These are phyloP conservation scores for Microcebus ravelobensis DNA, from an alignment of 2,113 vertebrate species.

Conservation along the genomic window DNA sequence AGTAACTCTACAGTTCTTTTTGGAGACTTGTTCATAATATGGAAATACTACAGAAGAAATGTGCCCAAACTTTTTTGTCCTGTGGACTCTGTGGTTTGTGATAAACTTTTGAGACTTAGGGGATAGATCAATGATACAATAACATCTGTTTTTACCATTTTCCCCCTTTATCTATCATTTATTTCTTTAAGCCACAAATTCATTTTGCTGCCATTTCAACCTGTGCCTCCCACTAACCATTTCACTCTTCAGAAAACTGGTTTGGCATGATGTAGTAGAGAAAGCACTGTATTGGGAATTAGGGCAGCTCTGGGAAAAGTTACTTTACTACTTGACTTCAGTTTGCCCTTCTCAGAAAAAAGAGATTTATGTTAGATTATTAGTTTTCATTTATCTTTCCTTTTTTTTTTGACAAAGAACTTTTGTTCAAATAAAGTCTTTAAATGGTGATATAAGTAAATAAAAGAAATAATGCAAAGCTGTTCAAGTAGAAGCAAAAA, in stretches of 20 bases:
- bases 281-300: neutral
- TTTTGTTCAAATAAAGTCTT: constrained; percentile 40
- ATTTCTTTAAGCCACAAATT: neutral
- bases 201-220: constrained; percentile 34
- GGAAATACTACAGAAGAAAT: neutral
- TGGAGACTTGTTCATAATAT: neutral
- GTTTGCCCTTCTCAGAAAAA: neutral
- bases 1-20: neutral
- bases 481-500: neutral
- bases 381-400: neutral
- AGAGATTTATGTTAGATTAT: neutral
- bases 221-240: neutral
- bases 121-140: constrained; percentile 6
- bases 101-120: neutral
- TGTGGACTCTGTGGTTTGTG: neutral
- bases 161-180: neutral
- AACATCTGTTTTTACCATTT: neutral
- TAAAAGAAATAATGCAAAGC: neutral
- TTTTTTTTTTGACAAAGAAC: constrained; percentile 15
- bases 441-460: neutral
- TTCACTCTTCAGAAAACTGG: neutral
- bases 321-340: neutral
- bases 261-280: neutral
- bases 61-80: neutral
- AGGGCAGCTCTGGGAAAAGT: neutral